Evolutionary conservation across 2,888 invertebrate species (phyloP).

Genomic region (Plebejus argus): DNA sequence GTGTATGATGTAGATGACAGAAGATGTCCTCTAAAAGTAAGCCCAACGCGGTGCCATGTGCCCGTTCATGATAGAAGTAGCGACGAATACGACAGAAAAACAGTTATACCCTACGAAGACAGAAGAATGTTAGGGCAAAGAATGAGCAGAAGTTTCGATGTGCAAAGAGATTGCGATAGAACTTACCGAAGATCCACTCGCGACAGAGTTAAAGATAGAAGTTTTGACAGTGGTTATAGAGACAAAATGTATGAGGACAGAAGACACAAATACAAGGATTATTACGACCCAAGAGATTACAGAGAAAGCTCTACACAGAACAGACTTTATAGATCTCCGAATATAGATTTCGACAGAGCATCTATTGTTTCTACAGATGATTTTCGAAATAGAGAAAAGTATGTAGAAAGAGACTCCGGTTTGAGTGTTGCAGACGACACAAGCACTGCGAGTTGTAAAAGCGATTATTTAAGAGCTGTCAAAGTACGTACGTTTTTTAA

Average conservation of each 20-base stretch:
- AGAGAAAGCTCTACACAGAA: conserved; percentile 48
- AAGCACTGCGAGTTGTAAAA: conserved; percentile 66
- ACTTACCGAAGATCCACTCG: conserved; percentile 52
- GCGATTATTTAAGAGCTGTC: conserved; percentile 67
- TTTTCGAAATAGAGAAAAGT: conserved; percentile 57
- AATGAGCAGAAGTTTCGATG: conserved; percentile 65
- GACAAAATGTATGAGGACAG: conserved; percentile 52
- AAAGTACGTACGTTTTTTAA: too few species aligned
- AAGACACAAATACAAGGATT: conserved; percentile 43
- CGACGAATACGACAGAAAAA: conserved; percentile 50
- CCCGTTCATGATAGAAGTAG: conserved; percentile 50
- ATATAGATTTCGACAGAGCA: conserved; percentile 60
- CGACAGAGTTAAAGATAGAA: conserved; percentile 53
- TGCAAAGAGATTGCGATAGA: conserved; percentile 60
- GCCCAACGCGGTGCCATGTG: conserved; percentile 52
- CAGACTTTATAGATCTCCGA: conserved; percentile 50
- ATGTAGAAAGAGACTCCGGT: conserved; percentile 69
- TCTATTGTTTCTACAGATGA: conserved; percentile 65
- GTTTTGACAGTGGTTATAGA: conserved; percentile 49
- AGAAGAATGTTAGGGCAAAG: conserved; percentile 58
- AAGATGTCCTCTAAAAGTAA: conserved; percentile 50
- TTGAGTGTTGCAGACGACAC: conserved; percentile 69
- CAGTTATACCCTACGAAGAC: conserved; percentile 51
- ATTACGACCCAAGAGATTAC: conserved; percentile 53
- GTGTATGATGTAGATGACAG: conserved; percentile 50